Evolutionary conservation across 2,113 vertebrate genomes (phyloP).

Genomic region (Girardinichthys multiradiatus): DNA sequence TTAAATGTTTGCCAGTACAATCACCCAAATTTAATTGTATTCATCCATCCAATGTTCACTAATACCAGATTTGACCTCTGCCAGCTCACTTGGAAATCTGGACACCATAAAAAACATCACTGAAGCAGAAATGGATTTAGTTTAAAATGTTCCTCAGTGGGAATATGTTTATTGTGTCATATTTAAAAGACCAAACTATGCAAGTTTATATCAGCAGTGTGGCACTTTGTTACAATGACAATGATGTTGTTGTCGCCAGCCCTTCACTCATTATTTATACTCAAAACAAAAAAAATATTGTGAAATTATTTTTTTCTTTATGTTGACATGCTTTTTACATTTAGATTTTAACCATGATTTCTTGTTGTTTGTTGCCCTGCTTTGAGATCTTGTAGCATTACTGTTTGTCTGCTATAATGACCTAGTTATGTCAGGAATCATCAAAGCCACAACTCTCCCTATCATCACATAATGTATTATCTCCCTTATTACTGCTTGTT

Average conservation of each 20-base stretch:
- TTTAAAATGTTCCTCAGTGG: background rate
- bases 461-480: conserved; percentile 3
- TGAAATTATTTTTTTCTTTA: background rate
- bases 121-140: background rate
- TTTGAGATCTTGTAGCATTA: background rate
- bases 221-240: background rate
- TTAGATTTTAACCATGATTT: background rate
- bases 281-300: background rate
- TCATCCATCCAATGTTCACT: background rate
- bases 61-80: background rate
- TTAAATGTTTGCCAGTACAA: no score
- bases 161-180: background rate
- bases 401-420: conserved; percentile 3
- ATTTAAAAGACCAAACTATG: background rate
- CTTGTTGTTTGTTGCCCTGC: background rate
- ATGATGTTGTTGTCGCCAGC: no score
- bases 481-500: conserved; percentile 15
- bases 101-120: background rate
- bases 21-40: background rate
- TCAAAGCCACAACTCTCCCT: conserved; percentile 10
- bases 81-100: background rate
- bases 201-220: background rate
- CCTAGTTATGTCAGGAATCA: conserved; percentile 22
- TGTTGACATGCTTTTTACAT: background rate
- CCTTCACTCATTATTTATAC: no score